Base-by-base conservation (phyloP, 2,113 vertebrate species). In the Lethenteron camtschaticum region DNA sequence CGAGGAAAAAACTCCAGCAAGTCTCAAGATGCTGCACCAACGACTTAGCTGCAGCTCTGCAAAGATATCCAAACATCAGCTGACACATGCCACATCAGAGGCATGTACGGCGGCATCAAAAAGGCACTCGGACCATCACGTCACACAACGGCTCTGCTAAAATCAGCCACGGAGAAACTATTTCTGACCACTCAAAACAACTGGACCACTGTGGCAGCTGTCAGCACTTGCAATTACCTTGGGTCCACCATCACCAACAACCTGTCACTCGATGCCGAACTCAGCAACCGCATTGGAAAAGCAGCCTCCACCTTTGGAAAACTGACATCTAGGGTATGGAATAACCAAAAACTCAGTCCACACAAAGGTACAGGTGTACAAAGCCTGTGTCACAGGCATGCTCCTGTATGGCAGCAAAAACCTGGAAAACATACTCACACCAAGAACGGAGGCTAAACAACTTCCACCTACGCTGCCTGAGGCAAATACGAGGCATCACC, bases 71-170 rank as follows among this genome's bases (percentile, higher is more conserved):
- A 66, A 20, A 66, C 63, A 66, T n/a, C 59, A 63, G 13, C 59
- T 14, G 63, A 11, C 63, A 66, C 20, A 20, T 9, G 63, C 9
- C 9, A 66, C 63, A 66, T 11, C 63, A 66, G 20, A 66, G 8
- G n/a, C n/a, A 66, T 66, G 63, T 66, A 66, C 20, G 63, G 20
- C 8, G 10, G 63, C 3, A 11, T 66, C 2, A 66, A 66, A 66
- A 66, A 66, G 63, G 63, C 63, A 66, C 14, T 66, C 20, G 9
- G 60, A 66, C 63, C 63, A 16, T 16, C 63, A n/a, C n/a, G n/a
- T 20, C 9, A 9, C n/a, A 66, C 9, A 9, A 11, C 10, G n/a
- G 63, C 63, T 66, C 63, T 10, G 24, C 24, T 8, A 66, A 66
- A 66, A 66, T 24, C 63, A 11, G 3, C 8, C n/a, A 9, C 63